Conservation (phyloP, 2,888 invertebrate species). For the Salticus scenicus region DNA sequence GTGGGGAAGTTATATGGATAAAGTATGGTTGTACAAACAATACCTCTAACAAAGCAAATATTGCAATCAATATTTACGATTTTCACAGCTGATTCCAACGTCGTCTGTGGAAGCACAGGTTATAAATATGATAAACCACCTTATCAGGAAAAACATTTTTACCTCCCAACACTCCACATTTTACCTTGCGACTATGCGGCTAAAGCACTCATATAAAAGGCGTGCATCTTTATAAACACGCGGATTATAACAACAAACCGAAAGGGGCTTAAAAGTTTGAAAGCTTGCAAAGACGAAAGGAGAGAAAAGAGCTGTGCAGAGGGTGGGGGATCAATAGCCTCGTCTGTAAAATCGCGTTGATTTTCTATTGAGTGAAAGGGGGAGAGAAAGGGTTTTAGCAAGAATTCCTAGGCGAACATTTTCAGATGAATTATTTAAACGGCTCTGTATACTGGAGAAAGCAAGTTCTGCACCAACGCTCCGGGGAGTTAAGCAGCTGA, state of each 20-base stretch:
- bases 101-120: too few species aligned
- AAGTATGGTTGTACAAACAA: too few species aligned
- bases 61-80: too few species aligned
- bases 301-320: background rate
- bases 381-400: background rate
- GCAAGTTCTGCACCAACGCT: background rate
- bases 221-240: background rate
- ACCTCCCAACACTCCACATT: too few species aligned
- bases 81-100: too few species aligned
- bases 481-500: conserved; percentile 25
- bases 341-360: conserved; percentile 32
- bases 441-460: background rate
- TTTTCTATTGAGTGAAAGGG: conserved; percentile 23
- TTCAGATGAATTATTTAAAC: conserved; percentile 63
- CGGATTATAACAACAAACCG: conserved; percentile 47
- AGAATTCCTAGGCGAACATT: conserved; percentile 46
- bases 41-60: too few species aligned
- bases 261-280: conserved; percentile 46
- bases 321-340: conserved; percentile 32
- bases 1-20: too few species aligned
- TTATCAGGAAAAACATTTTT: too few species aligned
- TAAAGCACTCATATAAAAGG: background rate
- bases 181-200: too few species aligned
- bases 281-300: conserved; percentile 36
- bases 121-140: too few species aligned